Evolutionary conservation across 2,888 invertebrate species (phyloP).

Genomic region (Mythimna ferrago): DNA sequence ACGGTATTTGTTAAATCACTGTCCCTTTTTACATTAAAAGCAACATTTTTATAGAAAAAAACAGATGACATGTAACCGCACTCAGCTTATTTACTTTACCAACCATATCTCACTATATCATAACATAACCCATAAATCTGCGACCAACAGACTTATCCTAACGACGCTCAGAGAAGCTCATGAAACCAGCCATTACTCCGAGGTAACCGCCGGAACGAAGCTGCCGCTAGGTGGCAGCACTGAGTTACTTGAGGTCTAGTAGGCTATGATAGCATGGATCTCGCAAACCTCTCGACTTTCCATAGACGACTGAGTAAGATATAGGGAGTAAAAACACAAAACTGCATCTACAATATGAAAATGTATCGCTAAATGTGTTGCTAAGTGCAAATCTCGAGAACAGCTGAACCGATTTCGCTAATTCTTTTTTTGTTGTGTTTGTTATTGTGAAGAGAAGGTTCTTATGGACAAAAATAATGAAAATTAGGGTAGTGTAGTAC

Average conservation of each 20-base stretch:
- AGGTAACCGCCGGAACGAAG: constrained; percentile 46
- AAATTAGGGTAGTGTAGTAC: no score
- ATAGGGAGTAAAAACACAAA: background rate
- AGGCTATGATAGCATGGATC: constrained; percentile 24
- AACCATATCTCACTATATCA: constrained; percentile 1
- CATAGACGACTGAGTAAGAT: background rate
- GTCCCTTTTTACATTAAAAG: background rate
- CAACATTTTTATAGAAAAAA: background rate
- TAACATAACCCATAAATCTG: constrained; percentile 31
- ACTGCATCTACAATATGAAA: no score
- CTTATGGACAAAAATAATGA: no score
- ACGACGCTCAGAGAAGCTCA: constrained; percentile 32
- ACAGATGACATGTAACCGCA: background rate
- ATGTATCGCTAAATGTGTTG: no score
- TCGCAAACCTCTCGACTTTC: constrained; percentile 11
- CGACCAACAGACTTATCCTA: constrained; percentile 30
- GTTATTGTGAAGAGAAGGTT: no score
- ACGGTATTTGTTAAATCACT: no score
- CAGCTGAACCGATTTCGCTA: no score
- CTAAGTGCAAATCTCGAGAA: no score
- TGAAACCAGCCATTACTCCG: constrained; percentile 51
- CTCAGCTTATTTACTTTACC: background rate
- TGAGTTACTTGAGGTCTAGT: constrained; percentile 33
- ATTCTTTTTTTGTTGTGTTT: no score
- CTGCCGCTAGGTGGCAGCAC: constrained; percentile 45